Evolutionary conservation across 2,113 vertebrate species (phyloP), one percentile per base, ranked within the genome.

Genomic region (Heterochromis multidens): DNA sequence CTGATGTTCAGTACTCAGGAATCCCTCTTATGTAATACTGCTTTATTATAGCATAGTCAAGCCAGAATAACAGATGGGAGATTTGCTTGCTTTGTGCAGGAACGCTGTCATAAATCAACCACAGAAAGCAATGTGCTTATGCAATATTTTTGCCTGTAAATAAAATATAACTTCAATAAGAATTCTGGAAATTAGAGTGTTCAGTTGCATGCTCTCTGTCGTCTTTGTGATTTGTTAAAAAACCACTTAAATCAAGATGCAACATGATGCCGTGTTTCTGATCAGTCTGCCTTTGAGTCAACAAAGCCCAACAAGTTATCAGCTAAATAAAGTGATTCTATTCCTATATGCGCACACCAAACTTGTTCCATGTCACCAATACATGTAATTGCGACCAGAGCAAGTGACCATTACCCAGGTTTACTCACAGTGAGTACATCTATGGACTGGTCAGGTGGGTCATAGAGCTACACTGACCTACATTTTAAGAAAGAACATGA

Each of bases 401-500:
- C 8, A 56, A 85, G 23, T 70, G 40, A 67, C 27, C 5, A 65
- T 57, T 72, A 77, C 6, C 4, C 4, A 19, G 33, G 43, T 85
- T 31, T 29, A 54, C 35, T 70, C 19, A 43, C 33, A 65, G 33
- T 82, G 27, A 59, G 25, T 35, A 57, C 16, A 57, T 33, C n/a
- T 81, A 13, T 63, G 19, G 12, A 16, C 29, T 40, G 62, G 46
- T 35, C 74, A 89, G 83, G 90, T 85, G 80, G 77, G 17, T 67
- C 70, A 63, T 37, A 29, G 59, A 76, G 16, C 29, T 77, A 49
- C 19, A 33, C 52, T 88, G 87, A 74, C 85, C 87, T 88, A 92
- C 63, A 87, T 89, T 87, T 88, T 59, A 77, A 83, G 67, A 80
- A 72, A 74, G 54, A 88, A 87, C 72, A 88, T 79, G 83, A 91